phyloP scores from a whole-genome alignment of 2,888 invertebrate genomes.

The Orthosia gothica region DNA sequence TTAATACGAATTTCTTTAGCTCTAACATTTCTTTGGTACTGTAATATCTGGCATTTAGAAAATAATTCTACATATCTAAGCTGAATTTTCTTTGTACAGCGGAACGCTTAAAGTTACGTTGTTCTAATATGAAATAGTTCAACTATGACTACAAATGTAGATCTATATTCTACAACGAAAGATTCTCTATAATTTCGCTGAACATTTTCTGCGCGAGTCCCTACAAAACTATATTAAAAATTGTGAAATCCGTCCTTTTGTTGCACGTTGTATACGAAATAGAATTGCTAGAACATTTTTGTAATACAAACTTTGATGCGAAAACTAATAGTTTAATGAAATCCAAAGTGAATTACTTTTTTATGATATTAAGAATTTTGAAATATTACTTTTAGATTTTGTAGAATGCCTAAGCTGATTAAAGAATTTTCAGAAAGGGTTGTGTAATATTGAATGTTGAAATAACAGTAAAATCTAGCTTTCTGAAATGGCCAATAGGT shows the following conservation, averaged over 20 bases:
- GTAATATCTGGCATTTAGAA: constrained; percentile 31
- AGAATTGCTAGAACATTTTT: constrained; percentile 38
- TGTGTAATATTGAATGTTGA: constrained; percentile 5
- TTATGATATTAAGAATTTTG: constrained; percentile 33
- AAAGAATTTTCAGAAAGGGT: constrained; percentile 1
- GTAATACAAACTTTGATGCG: constrained; percentile 44
- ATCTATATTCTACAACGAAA: constrained; percentile 45
- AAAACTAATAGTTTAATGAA: constrained; percentile 52
- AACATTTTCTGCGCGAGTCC: constrained; percentile 53
- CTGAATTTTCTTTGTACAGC: constrained; percentile 43
- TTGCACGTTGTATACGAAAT: constrained; percentile 27
- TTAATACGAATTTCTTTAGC: constrained; percentile 38
- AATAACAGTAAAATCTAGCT: constrained; percentile 12
- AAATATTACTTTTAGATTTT: constrained; percentile 23
- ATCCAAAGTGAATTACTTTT: constrained; percentile 42
- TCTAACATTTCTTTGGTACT: constrained; percentile 46
- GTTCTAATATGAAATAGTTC: constrained; percentile 58
- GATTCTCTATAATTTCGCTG: constrained; percentile 53
- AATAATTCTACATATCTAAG: constrained; percentile 44
- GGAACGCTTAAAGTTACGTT: constrained; percentile 36
- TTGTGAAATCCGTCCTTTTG: constrained; percentile 56
- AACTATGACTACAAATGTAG: constrained; percentile 59
- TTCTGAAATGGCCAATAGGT: not conserved
- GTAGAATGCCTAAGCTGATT: constrained; percentile 17
- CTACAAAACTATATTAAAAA: constrained; percentile 65